Conservation (phyloP, 92 coral and sea anemone genomes). For the Phenganax subtilis region DNA sequence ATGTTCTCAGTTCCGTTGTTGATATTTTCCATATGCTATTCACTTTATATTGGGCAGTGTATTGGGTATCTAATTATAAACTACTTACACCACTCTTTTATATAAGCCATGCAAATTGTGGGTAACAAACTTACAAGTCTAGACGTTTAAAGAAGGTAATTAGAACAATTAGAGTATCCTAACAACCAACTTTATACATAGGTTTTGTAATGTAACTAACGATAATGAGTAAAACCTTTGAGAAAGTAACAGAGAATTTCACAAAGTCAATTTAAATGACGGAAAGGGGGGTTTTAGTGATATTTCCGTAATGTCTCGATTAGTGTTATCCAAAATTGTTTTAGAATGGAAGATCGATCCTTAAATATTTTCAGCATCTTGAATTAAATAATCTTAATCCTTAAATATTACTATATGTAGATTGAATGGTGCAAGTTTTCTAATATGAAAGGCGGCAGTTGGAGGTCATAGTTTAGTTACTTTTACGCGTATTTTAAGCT, state of each 20-base stretch:
- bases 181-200: background rate
- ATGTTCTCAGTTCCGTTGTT: too few relatives aligned
- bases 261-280: too few relatives aligned
- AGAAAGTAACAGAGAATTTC: background rate
- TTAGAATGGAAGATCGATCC: background rate
- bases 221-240: background rate
- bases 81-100: background rate
- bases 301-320: too few relatives aligned
- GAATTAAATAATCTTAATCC: background rate
- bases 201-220: background rate
- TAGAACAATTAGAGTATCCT: background rate
- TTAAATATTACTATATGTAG: background rate
- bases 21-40: too few relatives aligned
- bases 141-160: slow-evolving; percentile 8
- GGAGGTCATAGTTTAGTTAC: background rate
- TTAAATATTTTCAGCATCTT: background rate
- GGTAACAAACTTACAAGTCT: background rate
- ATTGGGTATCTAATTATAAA: too few relatives aligned
- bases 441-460: background rate
- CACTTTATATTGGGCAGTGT: too few relatives aligned
- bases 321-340: too few relatives aligned
- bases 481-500: background rate
- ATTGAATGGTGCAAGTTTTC: background rate
- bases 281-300: too few relatives aligned
- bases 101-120: background rate